Conservation (phyloP, 2,113 vertebrate species). For the Gymnarchus niloticus region DNA sequence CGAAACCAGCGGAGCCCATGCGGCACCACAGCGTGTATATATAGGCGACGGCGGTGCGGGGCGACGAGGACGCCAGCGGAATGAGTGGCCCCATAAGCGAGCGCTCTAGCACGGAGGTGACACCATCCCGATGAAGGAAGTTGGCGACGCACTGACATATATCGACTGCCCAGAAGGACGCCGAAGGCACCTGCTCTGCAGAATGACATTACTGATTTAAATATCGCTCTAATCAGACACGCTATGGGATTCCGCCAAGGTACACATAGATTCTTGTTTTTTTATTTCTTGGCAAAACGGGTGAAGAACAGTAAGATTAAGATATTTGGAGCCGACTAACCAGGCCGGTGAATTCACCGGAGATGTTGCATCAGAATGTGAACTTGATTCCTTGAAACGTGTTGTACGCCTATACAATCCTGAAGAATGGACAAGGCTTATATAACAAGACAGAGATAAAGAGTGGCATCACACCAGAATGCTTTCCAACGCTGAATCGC, state of each 20-base stretch:
- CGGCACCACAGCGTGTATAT: neutral
- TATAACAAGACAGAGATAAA: conserved; percentile 21
- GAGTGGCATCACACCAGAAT: conserved; percentile 8
- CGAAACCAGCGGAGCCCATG: no score
- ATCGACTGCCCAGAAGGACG: neutral
- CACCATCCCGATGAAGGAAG: neutral
- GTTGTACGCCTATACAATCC: neutral
- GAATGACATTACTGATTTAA: neutral
- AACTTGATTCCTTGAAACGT: neutral
- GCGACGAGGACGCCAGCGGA: neutral
- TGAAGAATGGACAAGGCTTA: conserved; percentile 5
- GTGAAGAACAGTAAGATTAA: neutral
- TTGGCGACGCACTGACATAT: neutral
- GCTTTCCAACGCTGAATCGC: neutral
- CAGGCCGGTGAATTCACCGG: neutral
- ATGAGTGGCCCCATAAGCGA: neutral
- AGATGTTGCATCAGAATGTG: conserved; percentile 15
- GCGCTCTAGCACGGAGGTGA: neutral
- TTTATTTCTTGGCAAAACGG: conserved; percentile 1
- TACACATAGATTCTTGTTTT: neutral
- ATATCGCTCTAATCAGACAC: neutral
- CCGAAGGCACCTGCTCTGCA: neutral
- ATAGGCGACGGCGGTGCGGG: neutral
- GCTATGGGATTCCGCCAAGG: neutral
- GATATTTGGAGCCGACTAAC: neutral